Evolutionary conservation across 2,888 invertebrate genomes (phyloP).

Genomic region (Amaurobius ferox): DNA sequence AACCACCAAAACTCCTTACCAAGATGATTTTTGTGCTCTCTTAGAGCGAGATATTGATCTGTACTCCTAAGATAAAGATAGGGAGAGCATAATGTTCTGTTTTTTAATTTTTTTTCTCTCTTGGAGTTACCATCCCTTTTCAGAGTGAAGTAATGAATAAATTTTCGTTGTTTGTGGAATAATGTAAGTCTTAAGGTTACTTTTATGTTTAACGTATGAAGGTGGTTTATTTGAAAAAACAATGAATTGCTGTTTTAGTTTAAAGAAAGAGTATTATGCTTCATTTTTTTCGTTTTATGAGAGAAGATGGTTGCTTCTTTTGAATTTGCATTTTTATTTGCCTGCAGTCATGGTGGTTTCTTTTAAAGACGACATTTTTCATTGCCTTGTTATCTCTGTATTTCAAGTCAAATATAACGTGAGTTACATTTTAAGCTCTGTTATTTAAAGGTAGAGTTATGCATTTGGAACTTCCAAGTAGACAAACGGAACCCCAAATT

Average conservation of each 20-base stretch:
- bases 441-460: conserved; percentile 21
- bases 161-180: conserved; percentile 37
- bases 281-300: conserved; percentile 7
- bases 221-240: conserved; percentile 29
- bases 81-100: conserved; percentile 23
- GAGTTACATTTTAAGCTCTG: conserved; percentile 18
- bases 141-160: conserved; percentile 60
- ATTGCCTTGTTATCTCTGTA: conserved; percentile 7
- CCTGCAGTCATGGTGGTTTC: conserved; percentile 15
- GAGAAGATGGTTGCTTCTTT: conserved; percentile 12
- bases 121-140: conserved; percentile 26
- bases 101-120: neutral
- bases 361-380: conserved; percentile 25
- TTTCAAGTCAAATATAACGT: conserved; percentile 16
- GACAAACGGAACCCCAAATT: neutral
- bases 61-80: neutral
- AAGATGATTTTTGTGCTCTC: neutral
- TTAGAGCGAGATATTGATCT: conserved; percentile 35
- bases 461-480: neutral
- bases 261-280: conserved; percentile 39
- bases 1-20: neutral
- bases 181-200: conserved; percentile 50
- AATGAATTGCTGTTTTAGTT: conserved; percentile 52
- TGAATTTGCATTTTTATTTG: conserved; percentile 45
- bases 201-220: conserved; percentile 35